Evolutionary conservation across 2,113 vertebrate genomes (phyloP).

Genomic region (Addax nasomaculatus): DNA sequence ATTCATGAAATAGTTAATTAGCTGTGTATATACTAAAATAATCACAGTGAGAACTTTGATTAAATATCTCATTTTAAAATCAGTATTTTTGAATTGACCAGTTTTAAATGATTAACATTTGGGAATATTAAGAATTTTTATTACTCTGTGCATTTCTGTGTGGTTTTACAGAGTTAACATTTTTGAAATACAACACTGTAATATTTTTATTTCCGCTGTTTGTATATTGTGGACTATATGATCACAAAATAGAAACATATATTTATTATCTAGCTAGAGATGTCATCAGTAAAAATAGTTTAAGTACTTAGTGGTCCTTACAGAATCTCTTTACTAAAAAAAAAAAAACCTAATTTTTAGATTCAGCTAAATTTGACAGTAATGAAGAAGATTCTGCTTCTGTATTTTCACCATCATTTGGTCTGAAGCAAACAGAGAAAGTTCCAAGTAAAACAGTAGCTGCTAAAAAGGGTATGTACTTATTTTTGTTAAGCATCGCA

Average conservation of each 20-base stretch:
- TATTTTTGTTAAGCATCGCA: neutral
- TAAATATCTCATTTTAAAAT: conserved; percentile 6
- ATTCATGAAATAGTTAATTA: neutral
- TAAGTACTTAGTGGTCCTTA: conserved; percentile 25
- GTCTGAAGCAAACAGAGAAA: conserved; percentile 88
- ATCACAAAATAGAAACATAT: conserved; percentile 43
- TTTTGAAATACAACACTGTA: conserved; percentile 47
- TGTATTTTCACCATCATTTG: conserved; percentile 90
- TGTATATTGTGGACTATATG: conserved; percentile 45
- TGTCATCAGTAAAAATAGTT: conserved; percentile 50
- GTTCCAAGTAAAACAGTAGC: conserved; percentile 82
- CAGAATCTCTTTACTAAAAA: conserved; percentile 48
- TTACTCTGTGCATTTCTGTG: conserved; percentile 9
- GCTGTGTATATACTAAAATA: neutral
- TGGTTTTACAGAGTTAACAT: conserved; percentile 13
- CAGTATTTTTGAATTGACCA: neutral
- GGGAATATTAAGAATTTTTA: neutral
- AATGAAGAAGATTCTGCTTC: conserved; percentile 86
- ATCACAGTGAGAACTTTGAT: neutral
- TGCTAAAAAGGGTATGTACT: conserved; percentile 89
- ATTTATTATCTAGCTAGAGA: conserved; percentile 40
- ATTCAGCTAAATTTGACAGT: conserved; percentile 91
- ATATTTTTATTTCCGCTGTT: conserved; percentile 47
- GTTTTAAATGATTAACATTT: conserved; percentile 20
- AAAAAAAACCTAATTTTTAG: conserved; percentile 76